Base-by-base conservation (phyloP, 2,888 invertebrate species). In the Xestia xanthographa region DNA sequence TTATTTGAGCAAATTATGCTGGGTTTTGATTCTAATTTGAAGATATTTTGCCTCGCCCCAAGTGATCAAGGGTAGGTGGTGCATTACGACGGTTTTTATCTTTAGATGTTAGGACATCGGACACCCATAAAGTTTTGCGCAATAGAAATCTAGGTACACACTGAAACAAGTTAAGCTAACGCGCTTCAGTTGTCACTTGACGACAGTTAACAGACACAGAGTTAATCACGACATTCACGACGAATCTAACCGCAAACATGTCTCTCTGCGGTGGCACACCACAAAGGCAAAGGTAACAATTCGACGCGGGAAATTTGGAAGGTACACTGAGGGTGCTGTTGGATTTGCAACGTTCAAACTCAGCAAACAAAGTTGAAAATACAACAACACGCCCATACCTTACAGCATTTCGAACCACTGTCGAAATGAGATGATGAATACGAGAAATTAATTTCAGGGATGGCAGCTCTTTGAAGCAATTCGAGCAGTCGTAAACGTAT, bases 241-340 rank as follows among this genome's bases (percentile, higher is more conserved):
- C 63, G 14, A 65, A 50, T 50, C 22, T 38, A 48, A 41, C 71
- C 65, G 26, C 48, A 72, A 41, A 41, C 65, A 41, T 50, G n/a
- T 67, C 17, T 56, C 43, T 72, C 8, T n/a, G 72, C 43, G 67
- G 29, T 43, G 66, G 5, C 20, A 56, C 17, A 67, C 43, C 53
- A 67, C 67, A 67, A 65, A 41, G 26, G 38, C 20, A 43, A 53
- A 43, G n/a, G 43, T 43, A 63, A 41, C n/a, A 63, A 41, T n/a
- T 63, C 14, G 63, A 41, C 38, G 8, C 38, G 14, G 41, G n/a
- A 41, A 58, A 29, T 29, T 20, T 3, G 8, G 14, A 41, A 63
- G 6, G 38, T 8, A 62, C 38, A 22, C 0, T 22, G 6, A 63
- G 2, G 1, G 6, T 8, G n/a, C 38, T 63, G 8, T 41, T 63